Base-by-base conservation (phyloP, 2,888 invertebrate genomes). In the Bombyx huttoni region DNA sequence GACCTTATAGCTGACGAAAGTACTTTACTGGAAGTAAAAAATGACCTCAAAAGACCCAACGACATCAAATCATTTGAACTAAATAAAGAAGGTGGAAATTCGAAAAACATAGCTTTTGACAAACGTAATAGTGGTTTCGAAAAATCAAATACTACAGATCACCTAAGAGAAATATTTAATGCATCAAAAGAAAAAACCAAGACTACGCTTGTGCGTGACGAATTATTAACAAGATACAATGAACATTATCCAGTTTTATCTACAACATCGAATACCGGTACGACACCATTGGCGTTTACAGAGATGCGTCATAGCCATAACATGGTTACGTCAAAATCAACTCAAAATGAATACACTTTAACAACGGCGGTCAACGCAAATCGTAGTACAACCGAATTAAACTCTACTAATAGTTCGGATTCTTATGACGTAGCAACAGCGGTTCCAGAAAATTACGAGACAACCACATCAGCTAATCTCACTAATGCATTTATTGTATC, bases 1-100 rank as follows among this genome's bases (percentile, higher is more conserved):
- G 54, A 56, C 47, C 45, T 76, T 13, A 59, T 61, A 7, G 64
- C 58, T 46, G 70, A 66, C 52, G 76, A 68, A 52, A 78, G 73
- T 52, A 57, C 68, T 24, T 52, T 64, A 45, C 54, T 73, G 34
- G 70, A 74, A 61, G 63, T 73, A 13, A 70, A 58, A 58, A 59
- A 70, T 52, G 67, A 73, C 50, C 14, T 65, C 14, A 68, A 59
- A 51, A 63, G 58, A 54, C 52, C 57, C 6, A 64, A 68, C 54
- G 58, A 65, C 50, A 58, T 57, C 13, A 59, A 55, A 45, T 53
- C 53, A 34, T 56, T 54, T 13, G 51, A 49, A 45, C 48, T 49
- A 13, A 51, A 13, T 9, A 58, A 55, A 54, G 46, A 55, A 48
- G 56, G 46, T 47, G 35, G 49, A 9, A 53, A 51, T 8, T 56